phyloP scores from a whole-genome alignment of 2,113 vertebrate species.

The Semnornis frantzii region DNA sequence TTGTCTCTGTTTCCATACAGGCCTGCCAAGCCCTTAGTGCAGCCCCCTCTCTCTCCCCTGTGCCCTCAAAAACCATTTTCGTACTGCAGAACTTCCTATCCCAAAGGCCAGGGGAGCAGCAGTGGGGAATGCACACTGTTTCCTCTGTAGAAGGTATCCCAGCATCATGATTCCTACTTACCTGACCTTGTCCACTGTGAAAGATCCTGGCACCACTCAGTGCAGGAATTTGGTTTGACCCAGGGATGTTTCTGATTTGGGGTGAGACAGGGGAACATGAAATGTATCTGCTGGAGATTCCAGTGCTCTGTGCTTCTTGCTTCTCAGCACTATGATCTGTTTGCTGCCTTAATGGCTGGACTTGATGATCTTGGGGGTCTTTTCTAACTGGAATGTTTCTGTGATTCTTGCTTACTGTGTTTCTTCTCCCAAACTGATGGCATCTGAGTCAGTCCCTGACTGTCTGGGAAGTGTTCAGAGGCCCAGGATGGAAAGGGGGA shows the following conservation, averaged over 20 bases:
- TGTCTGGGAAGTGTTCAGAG: background rate
- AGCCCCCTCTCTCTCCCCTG: background rate
- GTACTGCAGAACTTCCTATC: background rate
- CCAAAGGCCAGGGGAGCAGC: background rate
- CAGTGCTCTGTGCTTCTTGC: background rate
- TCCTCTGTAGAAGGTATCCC: background rate
- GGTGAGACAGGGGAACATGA: background rate
- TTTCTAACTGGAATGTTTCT: no score
- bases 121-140: fast-evolving
- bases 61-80: background rate
- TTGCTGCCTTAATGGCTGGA: background rate
- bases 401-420: background rate
- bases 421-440: background rate
- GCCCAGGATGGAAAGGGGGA: background rate
- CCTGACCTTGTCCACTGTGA: background rate
- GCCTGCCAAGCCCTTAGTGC: background rate
- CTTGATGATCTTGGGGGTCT: no score
- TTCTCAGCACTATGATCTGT: background rate
- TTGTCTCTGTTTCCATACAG: background rate
- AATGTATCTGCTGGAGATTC: background rate
- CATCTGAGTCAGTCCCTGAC: background rate
- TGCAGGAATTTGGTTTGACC: background rate
- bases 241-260: background rate
- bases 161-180: background rate
- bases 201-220: fast-evolving